These are phyloP conservation scores for Crambe crambe DNA, from an alignment of 37 sponge, comb jelly and placozoan species.

Conservation along the genomic window DNA sequence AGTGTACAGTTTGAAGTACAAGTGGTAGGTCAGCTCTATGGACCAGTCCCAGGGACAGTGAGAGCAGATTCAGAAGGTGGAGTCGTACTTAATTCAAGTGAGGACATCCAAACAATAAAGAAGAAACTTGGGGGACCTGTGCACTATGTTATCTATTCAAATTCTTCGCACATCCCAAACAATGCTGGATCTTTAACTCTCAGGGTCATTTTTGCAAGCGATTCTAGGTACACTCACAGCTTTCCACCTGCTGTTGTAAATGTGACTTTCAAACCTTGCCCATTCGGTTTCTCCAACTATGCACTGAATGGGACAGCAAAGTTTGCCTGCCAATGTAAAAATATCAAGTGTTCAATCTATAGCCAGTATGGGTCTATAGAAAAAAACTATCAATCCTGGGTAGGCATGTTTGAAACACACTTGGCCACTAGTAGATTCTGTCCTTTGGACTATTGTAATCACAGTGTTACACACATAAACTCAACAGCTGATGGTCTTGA, in stretches of 20 bases:
- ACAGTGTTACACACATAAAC: neutral
- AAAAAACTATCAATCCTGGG: neutral
- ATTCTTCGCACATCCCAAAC: neutral
- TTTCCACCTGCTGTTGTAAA: neutral
- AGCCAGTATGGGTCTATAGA: no score
- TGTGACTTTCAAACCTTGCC: conserved; percentile 11
- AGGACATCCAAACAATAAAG: neutral
- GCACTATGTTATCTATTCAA: neutral
- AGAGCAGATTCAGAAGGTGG: neutral
- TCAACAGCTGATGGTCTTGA: neutral
- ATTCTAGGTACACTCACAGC: neutral
- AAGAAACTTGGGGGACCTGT: neutral
- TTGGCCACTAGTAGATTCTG: neutral
- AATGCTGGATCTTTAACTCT: neutral
- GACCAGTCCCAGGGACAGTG: conserved; percentile 10
- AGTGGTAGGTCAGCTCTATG: conserved; percentile 11
- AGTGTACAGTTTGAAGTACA: neutral
- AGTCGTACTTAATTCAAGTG: neutral
- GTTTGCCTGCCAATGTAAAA: no score
- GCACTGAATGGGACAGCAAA: no score
- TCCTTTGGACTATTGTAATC: conserved; percentile 24
- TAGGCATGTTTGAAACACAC: neutral
- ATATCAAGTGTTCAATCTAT: neutral
- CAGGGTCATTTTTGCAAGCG: neutral
- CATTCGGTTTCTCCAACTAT: conserved; percentile 4